A percentile compares a stretch with the other conserved stretches of the same genome.
Evolutionary conservation across 2,113 vertebrate species (phyloP).

Genomic region (Calypte anna): DNA sequence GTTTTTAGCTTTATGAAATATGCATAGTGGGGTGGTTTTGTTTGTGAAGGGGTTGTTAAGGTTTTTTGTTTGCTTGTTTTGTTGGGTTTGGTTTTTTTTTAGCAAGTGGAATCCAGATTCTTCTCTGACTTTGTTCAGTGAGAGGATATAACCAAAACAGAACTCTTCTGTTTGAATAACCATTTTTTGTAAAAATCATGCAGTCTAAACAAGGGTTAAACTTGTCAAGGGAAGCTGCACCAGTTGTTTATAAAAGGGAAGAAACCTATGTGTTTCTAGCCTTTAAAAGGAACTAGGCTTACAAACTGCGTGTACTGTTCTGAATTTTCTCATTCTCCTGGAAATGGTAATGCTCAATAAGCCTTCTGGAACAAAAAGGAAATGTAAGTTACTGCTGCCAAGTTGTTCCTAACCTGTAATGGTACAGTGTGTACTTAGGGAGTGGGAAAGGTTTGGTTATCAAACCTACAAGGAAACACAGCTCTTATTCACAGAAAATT

Average conservation of each 20-base stretch:
- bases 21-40: not conserved
- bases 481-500: not conserved
- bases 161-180: not conserved
- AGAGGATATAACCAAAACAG: not conserved
- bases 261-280: not conserved
- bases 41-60: not conserved
- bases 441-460: not conserved
- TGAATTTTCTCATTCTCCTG: not conserved
- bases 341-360: not conserved
- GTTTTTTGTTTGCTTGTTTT: not conserved
- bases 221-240: not conserved
- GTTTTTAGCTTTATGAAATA: not conserved
- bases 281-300: not conserved
- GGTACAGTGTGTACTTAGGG: rapidly evolving
- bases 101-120: not conserved
- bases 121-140: not conserved
- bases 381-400: not conserved
- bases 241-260: not conserved
- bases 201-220: not conserved
- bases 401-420: not conserved
- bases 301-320: not conserved
- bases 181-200: not conserved
- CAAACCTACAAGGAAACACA: rapidly evolving
- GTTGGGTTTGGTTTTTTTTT: not conserved
- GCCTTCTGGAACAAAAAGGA: not conserved